Conservation (phyloP, 2,888 invertebrate species). For the Coenonympha glycerion region DNA sequence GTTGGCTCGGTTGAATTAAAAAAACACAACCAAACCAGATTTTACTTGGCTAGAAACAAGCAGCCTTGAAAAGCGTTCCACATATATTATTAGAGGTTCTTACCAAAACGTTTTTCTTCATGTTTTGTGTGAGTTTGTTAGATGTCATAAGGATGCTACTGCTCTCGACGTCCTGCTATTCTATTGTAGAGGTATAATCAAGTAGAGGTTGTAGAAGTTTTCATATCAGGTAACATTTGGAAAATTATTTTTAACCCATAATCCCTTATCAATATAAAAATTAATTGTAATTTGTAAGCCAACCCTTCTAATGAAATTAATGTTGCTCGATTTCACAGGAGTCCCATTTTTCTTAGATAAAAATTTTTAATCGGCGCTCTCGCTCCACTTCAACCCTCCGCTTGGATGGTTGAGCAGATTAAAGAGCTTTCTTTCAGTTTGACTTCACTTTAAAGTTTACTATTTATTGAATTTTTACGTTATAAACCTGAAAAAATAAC, state of each 20-base stretch:
- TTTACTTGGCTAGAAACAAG: too few species aligned
- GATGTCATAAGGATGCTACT: too few species aligned
- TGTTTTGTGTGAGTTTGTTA: too few species aligned
- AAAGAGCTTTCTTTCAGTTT: slow-evolving; percentile 43
- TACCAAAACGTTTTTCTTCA: too few species aligned
- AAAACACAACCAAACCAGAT: too few species aligned
- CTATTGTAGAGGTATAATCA: too few species aligned
- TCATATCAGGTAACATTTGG: too few species aligned
- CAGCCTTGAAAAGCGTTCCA: too few species aligned
- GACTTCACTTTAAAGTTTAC: slow-evolving; percentile 39
- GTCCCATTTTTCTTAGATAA: slow-evolving; percentile 59
- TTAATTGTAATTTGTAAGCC: slow-evolving; percentile 20
- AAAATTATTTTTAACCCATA: not conserved
- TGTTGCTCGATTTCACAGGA: slow-evolving; percentile 39
- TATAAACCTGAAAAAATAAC: not conserved
- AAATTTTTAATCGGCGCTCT: slow-evolving; percentile 56
- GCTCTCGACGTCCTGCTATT: too few species aligned
- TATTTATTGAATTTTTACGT: slow-evolving; percentile 27
- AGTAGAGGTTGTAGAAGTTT: too few species aligned
- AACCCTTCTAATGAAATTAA: slow-evolving; percentile 38
- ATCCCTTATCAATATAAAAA: slow-evolving; percentile 23
- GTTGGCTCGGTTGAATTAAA: too few species aligned
- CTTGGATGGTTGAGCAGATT: slow-evolving; percentile 46
- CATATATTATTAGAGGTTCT: too few species aligned
- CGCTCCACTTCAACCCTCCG: slow-evolving; percentile 43